phyloP scores from a whole-genome alignment of 1,140 invertebrate genomes.

The Helicoverpa zea region DNA sequence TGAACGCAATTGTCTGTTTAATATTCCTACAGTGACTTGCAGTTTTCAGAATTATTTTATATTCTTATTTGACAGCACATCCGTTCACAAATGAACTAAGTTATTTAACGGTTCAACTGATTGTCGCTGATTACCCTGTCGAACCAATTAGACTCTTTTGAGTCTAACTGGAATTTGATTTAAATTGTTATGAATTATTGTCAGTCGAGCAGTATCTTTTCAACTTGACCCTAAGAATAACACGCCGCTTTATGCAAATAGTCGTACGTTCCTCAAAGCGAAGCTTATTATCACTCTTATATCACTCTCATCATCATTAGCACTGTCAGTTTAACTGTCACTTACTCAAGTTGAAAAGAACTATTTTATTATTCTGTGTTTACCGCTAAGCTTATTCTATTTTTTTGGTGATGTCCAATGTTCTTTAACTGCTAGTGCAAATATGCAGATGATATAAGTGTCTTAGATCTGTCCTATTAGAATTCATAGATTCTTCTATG shows the following conservation, averaged over 20 bases:
- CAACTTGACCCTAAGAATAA: conserved; percentile 71
- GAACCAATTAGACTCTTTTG: neutral
- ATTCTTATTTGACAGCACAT: too few species aligned
- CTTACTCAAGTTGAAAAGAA: conserved; percentile 73
- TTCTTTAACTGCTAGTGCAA: conserved; percentile 41
- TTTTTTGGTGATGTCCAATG: conserved; percentile 44
- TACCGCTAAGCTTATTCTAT: conserved; percentile 51
- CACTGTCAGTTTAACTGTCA: conserved; percentile 52
- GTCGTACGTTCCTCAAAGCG: neutral
- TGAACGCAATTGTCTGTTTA: neutral
- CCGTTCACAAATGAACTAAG: too few species aligned
- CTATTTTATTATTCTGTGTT: conserved; percentile 50
- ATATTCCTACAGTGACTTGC: neutral
- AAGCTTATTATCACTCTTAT: conserved; percentile 33
- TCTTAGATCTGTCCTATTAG: conserved; percentile 11
- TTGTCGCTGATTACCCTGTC: neutral
- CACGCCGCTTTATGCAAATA: conserved; percentile 60
- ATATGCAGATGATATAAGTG: conserved; percentile 43
- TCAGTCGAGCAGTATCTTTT: conserved; percentile 74
- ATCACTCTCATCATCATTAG: conserved; percentile 52
- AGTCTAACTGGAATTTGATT: neutral
- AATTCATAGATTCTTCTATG: neutral
- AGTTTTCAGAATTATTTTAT: too few species aligned
- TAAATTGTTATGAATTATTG: conserved; percentile 67
- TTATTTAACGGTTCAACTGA: too few species aligned